Conservation (phyloP, 2,113 vertebrate genomes). For the Motacilla alba region DNA sequence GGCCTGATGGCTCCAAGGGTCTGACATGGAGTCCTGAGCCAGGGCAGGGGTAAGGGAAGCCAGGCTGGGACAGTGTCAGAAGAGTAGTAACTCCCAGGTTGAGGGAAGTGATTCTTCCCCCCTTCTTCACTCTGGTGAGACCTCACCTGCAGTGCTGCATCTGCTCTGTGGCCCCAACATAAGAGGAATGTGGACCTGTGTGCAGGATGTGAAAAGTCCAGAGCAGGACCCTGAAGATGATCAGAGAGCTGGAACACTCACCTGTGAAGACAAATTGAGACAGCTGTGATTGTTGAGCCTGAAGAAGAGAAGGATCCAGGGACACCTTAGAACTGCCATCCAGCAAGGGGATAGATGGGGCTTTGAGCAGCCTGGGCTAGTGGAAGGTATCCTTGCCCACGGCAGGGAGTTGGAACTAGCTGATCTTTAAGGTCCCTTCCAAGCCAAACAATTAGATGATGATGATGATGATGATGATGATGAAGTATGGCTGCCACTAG, state of each 20-base stretch:
- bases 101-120: background rate
- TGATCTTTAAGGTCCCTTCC: background rate
- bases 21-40: background rate
- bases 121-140: background rate
- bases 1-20: background rate
- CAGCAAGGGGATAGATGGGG: background rate
- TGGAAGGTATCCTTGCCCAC: background rate
- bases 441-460: background rate
- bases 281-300: background rate
- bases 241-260: background rate
- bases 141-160: background rate
- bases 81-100: background rate
- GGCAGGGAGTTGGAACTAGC: background rate
- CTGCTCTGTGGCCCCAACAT: accelerated
- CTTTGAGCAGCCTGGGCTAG: background rate
- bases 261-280: background rate
- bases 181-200: background rate
- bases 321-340: background rate
- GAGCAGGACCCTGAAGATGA: background rate
- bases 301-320: background rate
- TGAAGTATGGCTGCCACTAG: background rate
- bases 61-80: background rate
- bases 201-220: background rate
- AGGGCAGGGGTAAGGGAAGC: background rate
- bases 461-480: background rate